Base-by-base conservation (phyloP, 2,797 vertebrate genomes). In the Otolemur crassicaudatus region DNA sequence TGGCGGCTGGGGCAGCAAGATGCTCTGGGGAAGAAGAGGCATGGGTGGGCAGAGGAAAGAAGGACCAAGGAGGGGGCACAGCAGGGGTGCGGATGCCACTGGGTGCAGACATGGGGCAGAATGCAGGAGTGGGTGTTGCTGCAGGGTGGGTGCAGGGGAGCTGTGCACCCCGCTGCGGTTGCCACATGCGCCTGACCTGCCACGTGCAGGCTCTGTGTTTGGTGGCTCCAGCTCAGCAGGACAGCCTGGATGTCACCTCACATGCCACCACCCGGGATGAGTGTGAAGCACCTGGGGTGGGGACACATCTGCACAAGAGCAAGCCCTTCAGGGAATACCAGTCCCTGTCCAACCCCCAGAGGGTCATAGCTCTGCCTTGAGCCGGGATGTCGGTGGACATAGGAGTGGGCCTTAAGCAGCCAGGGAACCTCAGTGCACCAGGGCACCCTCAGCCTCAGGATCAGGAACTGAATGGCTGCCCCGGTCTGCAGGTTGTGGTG, bases 121-220 rank as follows among this genome's bases (percentile, higher is more conserved):
- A 22, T 7, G 22, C 13, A n/a, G 49, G 49, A 58, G 12, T 0
- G 20, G n/a, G 22, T 5, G 27, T 34, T 58, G 22, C 31, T 27
- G 7, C 19, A 27, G 60, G n/a, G 65, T 56, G 34, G 58, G 17
- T 5, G 12, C 5, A 10, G n/a, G 23, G 13, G 29, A 92, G 81
- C 58, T n/a, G 14, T 2, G 22, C 13, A 14, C 31, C 17, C 46
- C 9, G n/a, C 76, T 90, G 96, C 94, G 97, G 97, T 69, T 90
- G 94, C 69, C 53, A 73, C 25, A 92, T 86, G 3, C 97, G 93
- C 58, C 94, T 96, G 46, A 81, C n/a, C 63, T 85, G 95, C 82
- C 85, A 76, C 65, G 85, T 81, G 25, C 92, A 81, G 72, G 96
- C 90, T 49, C 17, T 2, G 27, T 77, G 65, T 7, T 58, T 82